Base-by-base conservation (phyloP, 2,113 vertebrate genomes). In the Rhizomys pruinosus region DNA sequence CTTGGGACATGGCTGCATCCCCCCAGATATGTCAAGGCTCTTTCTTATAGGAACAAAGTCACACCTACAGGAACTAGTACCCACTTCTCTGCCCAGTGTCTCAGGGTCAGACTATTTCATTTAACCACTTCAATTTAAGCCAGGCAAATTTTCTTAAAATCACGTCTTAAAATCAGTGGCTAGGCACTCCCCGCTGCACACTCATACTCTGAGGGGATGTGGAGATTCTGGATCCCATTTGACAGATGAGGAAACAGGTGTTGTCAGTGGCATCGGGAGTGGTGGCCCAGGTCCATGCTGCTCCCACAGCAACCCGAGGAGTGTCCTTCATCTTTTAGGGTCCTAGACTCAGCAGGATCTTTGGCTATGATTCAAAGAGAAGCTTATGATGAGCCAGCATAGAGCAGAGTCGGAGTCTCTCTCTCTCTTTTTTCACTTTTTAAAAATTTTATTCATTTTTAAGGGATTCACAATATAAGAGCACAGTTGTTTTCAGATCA, bases 131-230 rank as follows among this genome's bases (percentile, higher is more conserved):
- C 61, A 4, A 5, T 7, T 57, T 32, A 27, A 88, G 64, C 37
- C 71, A 47, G 64, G 37, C 29, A 17, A 74, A 39, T 20, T 4
- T 16, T 25, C 17, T 19, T 23, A 32, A 32, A 47, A 39, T 27
- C 13, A 0, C 12, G 17, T 47, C 23, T 52, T 32, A 72, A 12
- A 25, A 9, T 4, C 20, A 68, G 52, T 0, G 1, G 59, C 12
- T n/a, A 1, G 3, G 42, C 44, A 52, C 52, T 77, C 69, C 42
- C 29, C 80, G 59, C 0, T 0, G 37, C 8, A 11, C 0, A 0
- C 42, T 68, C 61, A 20, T 7, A 0, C 32, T n/a, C 16, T 15
- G 32, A 44, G 73, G 73, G 39, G 37, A 85, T 3, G 1, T 20
- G 5, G 81, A 87, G 20, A 11, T 39, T 68, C 44, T 3, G 79